Conservation (phyloP, 2,888 invertebrate genomes). For the Lagria hirta region DNA sequence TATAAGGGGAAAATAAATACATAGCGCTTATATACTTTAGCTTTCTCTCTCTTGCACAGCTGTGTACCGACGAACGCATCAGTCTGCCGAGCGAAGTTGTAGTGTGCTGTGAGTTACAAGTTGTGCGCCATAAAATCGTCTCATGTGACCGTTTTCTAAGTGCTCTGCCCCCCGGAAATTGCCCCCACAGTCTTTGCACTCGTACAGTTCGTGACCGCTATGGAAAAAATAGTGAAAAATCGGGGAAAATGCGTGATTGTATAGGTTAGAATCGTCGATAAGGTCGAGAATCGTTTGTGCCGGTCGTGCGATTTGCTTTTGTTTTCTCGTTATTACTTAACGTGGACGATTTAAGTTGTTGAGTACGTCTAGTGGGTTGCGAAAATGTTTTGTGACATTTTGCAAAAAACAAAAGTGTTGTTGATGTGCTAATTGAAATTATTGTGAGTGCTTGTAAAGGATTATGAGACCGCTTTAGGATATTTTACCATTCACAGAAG, state of each 20-base stretch:
- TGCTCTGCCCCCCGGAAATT: conserved; percentile 6
- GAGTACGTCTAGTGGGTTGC: conserved; percentile 9
- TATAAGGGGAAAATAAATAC: conserved; percentile 53
- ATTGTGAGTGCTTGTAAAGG: too few species aligned
- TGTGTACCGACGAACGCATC: conserved; percentile 58
- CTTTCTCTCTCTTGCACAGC: conserved; percentile 48
- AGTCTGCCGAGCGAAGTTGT: conserved; percentile 53
- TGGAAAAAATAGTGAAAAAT: conserved; percentile 33
- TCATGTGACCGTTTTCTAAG: conserved; percentile 10
- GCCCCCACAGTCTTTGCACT: conserved; percentile 1
- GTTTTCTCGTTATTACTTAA: conserved; percentile 34
- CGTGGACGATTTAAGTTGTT: conserved; percentile 11
- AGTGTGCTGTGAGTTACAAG: conserved; percentile 39
- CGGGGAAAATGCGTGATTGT: conserved; percentile 42
- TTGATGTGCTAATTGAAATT: too few species aligned
- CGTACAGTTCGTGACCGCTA: neutral
- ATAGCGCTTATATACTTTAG: conserved; percentile 47
- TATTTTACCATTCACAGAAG: too few species aligned
- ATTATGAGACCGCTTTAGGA: too few species aligned
- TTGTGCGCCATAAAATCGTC: conserved; percentile 26
- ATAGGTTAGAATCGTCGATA: conserved; percentile 47
- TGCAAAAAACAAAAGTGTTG: conserved; percentile 6
- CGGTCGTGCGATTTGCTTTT: conserved; percentile 36
- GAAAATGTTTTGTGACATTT: conserved; percentile 16
- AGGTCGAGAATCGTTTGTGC: conserved; percentile 40